A percentile compares a stretch with the other conserved stretches of the same genome.
Conservation (phyloP, 2,888 invertebrate species). For the Drosophila meridiana region DNA sequence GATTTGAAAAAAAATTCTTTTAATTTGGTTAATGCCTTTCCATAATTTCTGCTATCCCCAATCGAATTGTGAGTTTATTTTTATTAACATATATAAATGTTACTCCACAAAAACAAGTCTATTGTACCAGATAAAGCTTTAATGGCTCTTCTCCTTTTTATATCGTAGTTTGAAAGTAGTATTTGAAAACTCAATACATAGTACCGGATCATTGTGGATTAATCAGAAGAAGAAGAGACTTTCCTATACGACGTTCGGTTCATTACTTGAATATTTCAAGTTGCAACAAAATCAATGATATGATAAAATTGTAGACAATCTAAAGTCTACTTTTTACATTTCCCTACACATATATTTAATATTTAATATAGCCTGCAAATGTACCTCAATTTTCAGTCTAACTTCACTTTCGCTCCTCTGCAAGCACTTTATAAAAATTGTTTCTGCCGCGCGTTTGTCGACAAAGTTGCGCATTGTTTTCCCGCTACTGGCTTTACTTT, state of each 20-base stretch:
- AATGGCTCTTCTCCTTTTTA: too few species aligned
- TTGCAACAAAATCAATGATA: too few species aligned
- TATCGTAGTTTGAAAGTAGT: too few species aligned
- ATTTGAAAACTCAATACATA: too few species aligned
- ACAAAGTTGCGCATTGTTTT: slow-evolving; percentile 23
- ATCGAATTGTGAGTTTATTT: background rate
- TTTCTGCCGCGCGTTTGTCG: slow-evolving; percentile 27
- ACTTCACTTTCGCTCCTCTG: background rate
- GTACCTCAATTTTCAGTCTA: background rate
- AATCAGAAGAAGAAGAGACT: too few species aligned
- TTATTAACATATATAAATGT: background rate
- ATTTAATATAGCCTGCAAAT: background rate
- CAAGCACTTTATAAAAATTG: slow-evolving; percentile 1
- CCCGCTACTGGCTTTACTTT: slow-evolving; percentile 12
- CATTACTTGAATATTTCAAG: too few species aligned
- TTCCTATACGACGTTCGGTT: too few species aligned
- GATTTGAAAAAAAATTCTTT: background rate
- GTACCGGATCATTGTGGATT: too few species aligned
- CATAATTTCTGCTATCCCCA: background rate
- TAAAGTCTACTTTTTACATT: too few species aligned
- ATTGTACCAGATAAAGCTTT: too few species aligned
- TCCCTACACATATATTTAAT: background rate
- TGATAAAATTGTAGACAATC: too few species aligned
- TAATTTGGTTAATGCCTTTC: background rate
- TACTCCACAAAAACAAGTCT: too few species aligned